Conservation (phyloP, 2,888 invertebrate genomes). For the Petrolisthes manimaculis region DNA sequence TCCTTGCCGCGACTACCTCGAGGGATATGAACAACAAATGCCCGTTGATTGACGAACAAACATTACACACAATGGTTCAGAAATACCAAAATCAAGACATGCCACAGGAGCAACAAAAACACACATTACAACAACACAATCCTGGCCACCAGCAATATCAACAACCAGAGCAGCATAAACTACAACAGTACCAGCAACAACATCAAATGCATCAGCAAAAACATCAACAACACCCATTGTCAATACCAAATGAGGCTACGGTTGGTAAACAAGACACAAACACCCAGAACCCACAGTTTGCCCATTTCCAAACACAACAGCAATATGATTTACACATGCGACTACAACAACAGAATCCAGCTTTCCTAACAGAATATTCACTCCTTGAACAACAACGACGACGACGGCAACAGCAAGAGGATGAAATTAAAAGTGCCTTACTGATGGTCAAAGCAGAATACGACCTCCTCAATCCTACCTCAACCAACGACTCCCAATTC, state of each 20-base stretch:
- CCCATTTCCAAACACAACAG: conserved; percentile 3
- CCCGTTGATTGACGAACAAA: not conserved
- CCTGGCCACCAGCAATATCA: not conserved
- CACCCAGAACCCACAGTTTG: not conserved
- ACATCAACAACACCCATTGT: not conserved
- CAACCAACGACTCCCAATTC: not conserved
- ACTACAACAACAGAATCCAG: not conserved
- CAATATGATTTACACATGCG: not conserved
- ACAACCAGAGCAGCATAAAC: not conserved
- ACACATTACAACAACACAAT: not conserved
- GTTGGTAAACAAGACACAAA: not conserved
- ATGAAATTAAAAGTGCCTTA: not conserved
- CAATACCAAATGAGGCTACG: not conserved
- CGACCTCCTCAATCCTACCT: not conserved
- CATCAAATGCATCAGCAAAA: not conserved
- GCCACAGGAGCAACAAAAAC: not conserved
- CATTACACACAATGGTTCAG: not conserved
- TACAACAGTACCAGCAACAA: not conserved
- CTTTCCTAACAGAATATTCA: conserved; percentile 6
- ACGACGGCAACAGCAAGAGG: conserved; percentile 26
- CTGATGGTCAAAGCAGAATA: not conserved
- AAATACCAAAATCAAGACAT: not conserved
- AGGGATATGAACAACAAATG: not conserved
- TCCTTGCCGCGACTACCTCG: not conserved
- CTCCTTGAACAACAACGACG: conserved; percentile 15